Base-by-base conservation (phyloP, 2,888 invertebrate genomes). In the Leptinotarsa juncta region DNA sequence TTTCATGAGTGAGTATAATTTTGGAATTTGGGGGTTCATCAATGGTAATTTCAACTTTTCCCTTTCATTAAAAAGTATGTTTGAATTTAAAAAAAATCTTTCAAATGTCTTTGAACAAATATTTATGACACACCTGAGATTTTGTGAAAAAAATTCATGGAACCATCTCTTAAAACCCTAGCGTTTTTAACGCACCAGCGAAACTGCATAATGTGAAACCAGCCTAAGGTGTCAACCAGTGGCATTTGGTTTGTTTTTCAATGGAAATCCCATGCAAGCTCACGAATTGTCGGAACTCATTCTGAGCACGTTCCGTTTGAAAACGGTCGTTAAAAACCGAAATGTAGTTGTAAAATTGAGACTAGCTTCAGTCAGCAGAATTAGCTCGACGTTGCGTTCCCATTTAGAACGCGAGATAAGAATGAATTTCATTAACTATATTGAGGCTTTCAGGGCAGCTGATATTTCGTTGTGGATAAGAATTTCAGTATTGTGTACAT, bases 391-490 rank as follows among this genome's bases (percentile, higher is more conserved):
- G 23, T 57, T 23, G 4, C 55, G 18, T 57, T 15, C 16, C 14
- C 15, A n/a, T 51, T 51, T 57, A 4, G 4, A 57, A 57, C 7
- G 3, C n/a, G 18, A 57, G 23, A 57, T 57, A 57, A 12, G 57
- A 14, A 4, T 57, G 57, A 57, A 12, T 23, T 23, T 20, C 26
- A 20, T 18, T 53, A 53, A 18, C 18, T 18, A 18, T 20, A 57
- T 57, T 20, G 18, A 57, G 57, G 57, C 57, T 57, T 57, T 14
- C 57, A 57, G 57, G 55, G 18, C 57, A 57, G 18, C 20, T 20
- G 57, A 57, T 20, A 57, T 20, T 57, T 20, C 57, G 20, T 57
- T 20, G 4, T 20, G 20, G 57, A 18, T 57, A 20, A 57, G 57
- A 20, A 57, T 57, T 57, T 57, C 7, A 12, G 20, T 57, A 51